A percentile compares a stretch with the other conserved stretches of the same genome.
phyloP scores from a whole-genome alignment of 2,113 vertebrate species.

The Eretmochelys imbricata region DNA sequence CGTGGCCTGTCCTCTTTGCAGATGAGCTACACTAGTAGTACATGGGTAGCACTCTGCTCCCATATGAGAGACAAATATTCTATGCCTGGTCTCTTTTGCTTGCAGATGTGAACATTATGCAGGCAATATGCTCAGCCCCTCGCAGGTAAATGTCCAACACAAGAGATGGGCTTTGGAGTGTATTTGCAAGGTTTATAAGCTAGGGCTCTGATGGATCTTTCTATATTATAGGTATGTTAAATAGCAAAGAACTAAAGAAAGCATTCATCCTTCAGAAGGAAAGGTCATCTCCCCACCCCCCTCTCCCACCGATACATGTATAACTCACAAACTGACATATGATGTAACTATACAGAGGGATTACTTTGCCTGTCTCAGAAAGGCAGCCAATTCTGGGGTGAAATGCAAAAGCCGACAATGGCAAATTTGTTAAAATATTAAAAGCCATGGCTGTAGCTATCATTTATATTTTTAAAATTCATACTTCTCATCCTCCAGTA shows the following conservation, averaged over 20 bases:
- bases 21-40: not conserved
- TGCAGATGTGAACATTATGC: not conserved
- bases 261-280: not conserved
- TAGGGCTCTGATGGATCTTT: not conserved
- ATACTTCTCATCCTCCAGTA: not conserved
- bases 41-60: not conserved
- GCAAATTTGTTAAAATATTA: not conserved
- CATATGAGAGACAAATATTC: not conserved
- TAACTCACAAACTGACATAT: not conserved
- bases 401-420: not conserved
- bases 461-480: not conserved
- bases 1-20: not conserved
- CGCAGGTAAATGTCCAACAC: not conserved
- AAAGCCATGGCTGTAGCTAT: not conserved
- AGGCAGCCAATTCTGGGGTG: not conserved
- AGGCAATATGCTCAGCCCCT: not conserved
- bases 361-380: not conserved
- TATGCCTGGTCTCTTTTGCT: not conserved
- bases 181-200: not conserved
- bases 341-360: not conserved
- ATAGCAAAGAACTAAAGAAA: not conserved
- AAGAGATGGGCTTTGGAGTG: not conserved
- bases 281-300: not conserved
- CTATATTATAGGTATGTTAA: not conserved
- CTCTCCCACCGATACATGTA: not conserved